Evolutionary conservation across 92 coral and sea anemone species (phyloP).

Genomic region (Epizoanthus rinbou): DNA sequence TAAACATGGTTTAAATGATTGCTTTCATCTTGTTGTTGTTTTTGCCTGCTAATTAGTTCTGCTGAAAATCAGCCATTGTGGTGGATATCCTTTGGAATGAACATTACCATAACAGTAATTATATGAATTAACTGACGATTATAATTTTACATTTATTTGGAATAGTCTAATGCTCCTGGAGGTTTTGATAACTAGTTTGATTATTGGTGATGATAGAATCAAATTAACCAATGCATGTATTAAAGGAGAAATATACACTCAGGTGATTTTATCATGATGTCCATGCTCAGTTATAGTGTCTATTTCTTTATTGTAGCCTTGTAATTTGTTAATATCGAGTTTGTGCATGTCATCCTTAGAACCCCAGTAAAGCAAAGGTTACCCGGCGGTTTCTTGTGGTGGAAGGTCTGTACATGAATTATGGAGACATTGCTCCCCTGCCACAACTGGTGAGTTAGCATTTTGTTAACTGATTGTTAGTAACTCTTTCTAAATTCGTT

Average conservation of each 20-base stretch:
- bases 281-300: not conserved
- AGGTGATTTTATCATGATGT: too few relatives aligned
- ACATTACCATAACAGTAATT: too few relatives aligned
- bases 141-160: too few relatives aligned
- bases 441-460: conserved; percentile 78
- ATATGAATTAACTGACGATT: too few relatives aligned
- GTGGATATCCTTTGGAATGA: too few relatives aligned
- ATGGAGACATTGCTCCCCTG: conserved; percentile 96
- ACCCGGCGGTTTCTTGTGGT: conserved; percentile 92
- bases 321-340: not conserved
- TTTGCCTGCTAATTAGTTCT: too few relatives aligned
- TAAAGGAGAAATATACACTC: too few relatives aligned
- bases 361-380: conserved; percentile 91
- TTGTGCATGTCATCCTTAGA: conserved; percentile 51
- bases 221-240: not conserved
- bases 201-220: not conserved
- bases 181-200: not conserved
- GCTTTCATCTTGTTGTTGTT: too few relatives aligned
- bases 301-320: not conserved
- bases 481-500: too few relatives aligned
- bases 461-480: not conserved
- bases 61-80: too few relatives aligned
- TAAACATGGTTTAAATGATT: too few relatives aligned
- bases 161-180: too few relatives aligned
- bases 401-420: conserved; percentile 89